A percentile compares a stretch with the other conserved stretches of the same genome.
Evolutionary conservation across 2,797 vertebrate species (phyloP).

Genomic region (Coilia nasus): DNA sequence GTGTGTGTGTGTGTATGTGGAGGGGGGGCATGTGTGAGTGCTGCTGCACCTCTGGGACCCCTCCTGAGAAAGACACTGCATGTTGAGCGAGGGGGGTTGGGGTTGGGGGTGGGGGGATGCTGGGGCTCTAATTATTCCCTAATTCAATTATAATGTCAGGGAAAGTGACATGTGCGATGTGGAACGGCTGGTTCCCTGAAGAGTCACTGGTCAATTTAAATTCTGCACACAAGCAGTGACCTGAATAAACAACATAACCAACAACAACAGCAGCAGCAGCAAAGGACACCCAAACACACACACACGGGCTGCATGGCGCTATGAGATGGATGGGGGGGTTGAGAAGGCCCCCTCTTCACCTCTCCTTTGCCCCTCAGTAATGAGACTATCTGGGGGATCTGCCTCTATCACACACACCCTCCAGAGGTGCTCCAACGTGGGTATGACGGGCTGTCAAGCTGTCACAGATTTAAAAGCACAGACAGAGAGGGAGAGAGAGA

Average conservation of each 20-base stretch:
- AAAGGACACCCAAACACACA: too few relatives aligned
- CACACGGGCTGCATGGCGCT: neutral
- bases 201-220: neutral
- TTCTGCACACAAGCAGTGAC: neutral
- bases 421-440: neutral
- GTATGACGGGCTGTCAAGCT: neutral
- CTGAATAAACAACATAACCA: neutral
- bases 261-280: neutral
- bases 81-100: neutral
- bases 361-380: too few relatives aligned
- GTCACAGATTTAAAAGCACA: neutral
- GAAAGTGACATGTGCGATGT: neutral
- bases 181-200: neutral
- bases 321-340: too few relatives aligned
- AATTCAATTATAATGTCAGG: conserved; percentile 11
- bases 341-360: too few relatives aligned
- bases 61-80: too few relatives aligned
- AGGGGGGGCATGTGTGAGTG: too few relatives aligned
- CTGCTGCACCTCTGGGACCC: too few relatives aligned
- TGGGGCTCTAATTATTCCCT: neutral
- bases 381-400: too few relatives aligned
- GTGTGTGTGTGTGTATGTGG: too few relatives aligned
- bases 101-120: neutral
- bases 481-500: neutral
- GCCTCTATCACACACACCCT: too few relatives aligned